phyloP scores from a whole-genome alignment of 2,888 invertebrate species.

The Temnothorax rugatulus region DNA sequence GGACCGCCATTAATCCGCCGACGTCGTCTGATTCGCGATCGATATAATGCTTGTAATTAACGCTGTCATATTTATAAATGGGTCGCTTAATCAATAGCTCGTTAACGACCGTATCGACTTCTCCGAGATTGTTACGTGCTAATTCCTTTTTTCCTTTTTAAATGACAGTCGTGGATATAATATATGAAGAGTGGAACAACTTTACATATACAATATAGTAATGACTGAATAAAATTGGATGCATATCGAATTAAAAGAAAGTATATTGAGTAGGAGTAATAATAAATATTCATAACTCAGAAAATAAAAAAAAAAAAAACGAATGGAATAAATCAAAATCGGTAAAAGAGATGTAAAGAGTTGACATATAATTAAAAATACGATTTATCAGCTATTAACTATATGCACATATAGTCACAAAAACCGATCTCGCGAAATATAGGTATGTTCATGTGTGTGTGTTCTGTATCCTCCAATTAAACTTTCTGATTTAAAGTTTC shows the following conservation, averaged over 20 bases:
- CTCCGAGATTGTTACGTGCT: constrained; percentile 26
- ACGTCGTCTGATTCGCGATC: constrained; percentile 52
- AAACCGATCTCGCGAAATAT: neutral
- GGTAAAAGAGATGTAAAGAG: neutral
- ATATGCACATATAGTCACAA: too few species aligned
- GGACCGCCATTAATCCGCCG: constrained; percentile 36
- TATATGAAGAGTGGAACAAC: neutral
- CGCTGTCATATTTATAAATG: constrained; percentile 57
- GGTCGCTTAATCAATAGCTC: constrained; percentile 47
- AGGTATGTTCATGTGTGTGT: too few species aligned
- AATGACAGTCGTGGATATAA: constrained; percentile 8
- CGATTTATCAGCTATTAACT: neutral
- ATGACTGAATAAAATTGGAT: neutral
- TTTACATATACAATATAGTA: neutral
- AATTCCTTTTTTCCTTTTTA: constrained; percentile 26
- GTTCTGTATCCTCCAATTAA: neutral
- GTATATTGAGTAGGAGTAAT: neutral
- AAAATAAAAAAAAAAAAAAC: neutral
- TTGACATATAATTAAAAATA: constrained; percentile 25
- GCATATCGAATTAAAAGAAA: neutral
- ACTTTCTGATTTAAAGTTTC: neutral
- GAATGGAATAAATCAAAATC: neutral
- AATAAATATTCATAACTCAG: constrained; percentile 8
- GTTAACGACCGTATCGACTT: constrained; percentile 28
- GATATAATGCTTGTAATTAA: constrained; percentile 58